Percentiles rank a stretch among this genome's conserved stretches.
These are phyloP conservation scores for Trissolcus brochymenae DNA, from an alignment of 2,888 invertebrate genomes.

Conservation along the genomic window DNA sequence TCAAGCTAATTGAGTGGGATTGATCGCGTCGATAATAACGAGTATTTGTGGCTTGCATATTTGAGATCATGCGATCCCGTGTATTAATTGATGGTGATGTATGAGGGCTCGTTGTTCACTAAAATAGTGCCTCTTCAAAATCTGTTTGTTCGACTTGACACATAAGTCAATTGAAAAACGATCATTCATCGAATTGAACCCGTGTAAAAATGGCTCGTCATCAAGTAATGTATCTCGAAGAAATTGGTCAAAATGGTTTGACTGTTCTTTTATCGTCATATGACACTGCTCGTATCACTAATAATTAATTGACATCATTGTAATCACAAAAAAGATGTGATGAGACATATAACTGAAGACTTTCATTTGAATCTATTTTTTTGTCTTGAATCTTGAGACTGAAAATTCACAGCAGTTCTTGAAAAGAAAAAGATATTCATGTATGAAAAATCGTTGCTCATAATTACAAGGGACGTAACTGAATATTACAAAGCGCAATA, in stretches of 20 bases:
- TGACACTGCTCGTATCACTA: no score
- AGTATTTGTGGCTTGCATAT: slow-evolving; percentile 63
- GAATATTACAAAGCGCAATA: slow-evolving; percentile 44
- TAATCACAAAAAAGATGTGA: no score
- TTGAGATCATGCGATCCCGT: slow-evolving; percentile 60
- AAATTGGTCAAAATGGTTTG: slow-evolving; percentile 24
- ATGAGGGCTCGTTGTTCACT: slow-evolving; percentile 65
- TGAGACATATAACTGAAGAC: no score
- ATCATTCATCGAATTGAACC: slow-evolving; percentile 52
- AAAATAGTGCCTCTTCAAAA: slow-evolving; percentile 65
- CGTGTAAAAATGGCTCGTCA: slow-evolving; percentile 7
- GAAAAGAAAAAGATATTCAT: neutral
- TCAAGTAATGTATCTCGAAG: slow-evolving; percentile 13
- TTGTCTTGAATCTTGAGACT: neutral
- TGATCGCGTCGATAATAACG: slow-evolving; percentile 75
- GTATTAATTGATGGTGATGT: slow-evolving; percentile 72
- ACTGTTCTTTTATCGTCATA: no score
- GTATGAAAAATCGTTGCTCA: neutral
- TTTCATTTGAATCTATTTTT: neutral
- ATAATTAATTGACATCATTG: no score
- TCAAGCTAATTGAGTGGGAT: slow-evolving; percentile 76
- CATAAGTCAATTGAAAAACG: slow-evolving; percentile 60
- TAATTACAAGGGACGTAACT: slow-evolving; percentile 8
- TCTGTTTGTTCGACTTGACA: slow-evolving; percentile 37
- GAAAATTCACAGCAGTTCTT: no score